Evolutionary conservation across 2,888 invertebrate species (phyloP), one percentile per base, ranked within the genome.

Genomic region (Alloplasta piceator): DNA sequence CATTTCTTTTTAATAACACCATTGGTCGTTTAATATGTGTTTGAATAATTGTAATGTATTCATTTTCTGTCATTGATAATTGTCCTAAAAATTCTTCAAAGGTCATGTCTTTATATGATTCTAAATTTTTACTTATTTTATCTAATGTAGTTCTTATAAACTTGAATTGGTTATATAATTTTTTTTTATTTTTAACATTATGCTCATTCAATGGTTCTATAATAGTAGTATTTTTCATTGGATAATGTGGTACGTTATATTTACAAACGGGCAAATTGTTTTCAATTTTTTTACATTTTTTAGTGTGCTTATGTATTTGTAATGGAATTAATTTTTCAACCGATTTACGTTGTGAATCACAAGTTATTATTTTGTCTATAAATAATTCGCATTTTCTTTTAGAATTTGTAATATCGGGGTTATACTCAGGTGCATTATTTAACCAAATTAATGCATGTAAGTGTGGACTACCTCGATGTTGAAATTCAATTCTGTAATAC

Each of bases 341-440:
- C 2, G 6, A 73, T 16, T 66, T 60, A 64, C 78, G 68, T 46
- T 78, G 52, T 9, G 72, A 67, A 67, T 82, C 7, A 71, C 78
- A 78, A 9, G 78, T 63, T 61, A 79, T 67, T 10, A 72, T 50
- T 67, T 60, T 43, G 61, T 79, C 79, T 36, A 79, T 72, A 39
- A 82, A 82, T 16, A 52, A n/a, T 46, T 68, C 55, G 16, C 71
- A 38, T 61, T 63, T 6, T 50, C 16, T 9, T 55, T 68, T 56
- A 41, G 68, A 80, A 5, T 73, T 14, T 9, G 6, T 12, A 61
- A 80, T 26, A 74, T 78, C 41, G 14, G 67, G 55, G 41, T 74
- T 56, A 52, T 74, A 76, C n/a, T 43, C 10, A 7, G 83, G 81
- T n/a, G 74, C 66, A 76, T 80, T n/a, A n/a, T n/a, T n/a, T n/a